These are phyloP conservation scores for Archips crataeganus DNA, from an alignment of 2,888 invertebrate species.

Conservation along the genomic window DNA sequence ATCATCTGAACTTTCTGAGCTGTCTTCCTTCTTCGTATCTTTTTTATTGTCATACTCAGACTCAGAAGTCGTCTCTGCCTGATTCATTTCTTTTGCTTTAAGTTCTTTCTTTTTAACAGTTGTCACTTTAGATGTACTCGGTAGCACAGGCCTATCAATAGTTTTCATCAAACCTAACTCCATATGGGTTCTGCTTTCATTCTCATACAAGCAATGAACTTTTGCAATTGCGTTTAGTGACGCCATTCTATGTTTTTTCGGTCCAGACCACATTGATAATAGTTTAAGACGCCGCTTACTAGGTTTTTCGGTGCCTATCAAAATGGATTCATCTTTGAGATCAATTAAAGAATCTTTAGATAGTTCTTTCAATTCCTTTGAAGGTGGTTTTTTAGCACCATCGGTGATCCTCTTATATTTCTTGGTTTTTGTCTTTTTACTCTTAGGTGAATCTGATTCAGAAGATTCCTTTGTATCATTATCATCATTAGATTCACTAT, in stretches of 20 bases:
- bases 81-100: constrained; percentile 73
- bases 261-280: constrained; percentile 90
- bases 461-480: constrained; percentile 78
- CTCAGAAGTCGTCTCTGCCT: constrained; percentile 79
- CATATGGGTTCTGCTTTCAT: constrained; percentile 92
- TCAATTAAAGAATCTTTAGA: constrained; percentile 79
- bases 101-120: constrained; percentile 76
- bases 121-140: constrained; percentile 82
- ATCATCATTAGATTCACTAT: constrained; percentile 79
- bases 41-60: constrained; percentile 79
- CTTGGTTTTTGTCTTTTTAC: constrained; percentile 72
- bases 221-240: constrained; percentile 95
- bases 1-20: constrained; percentile 84
- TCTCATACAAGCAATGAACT: constrained; percentile 96
- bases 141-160: constrained; percentile 74
- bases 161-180: constrained; percentile 85
- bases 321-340: constrained; percentile 71
- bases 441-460: constrained; percentile 69
- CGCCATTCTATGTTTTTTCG: constrained; percentile 94
- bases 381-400: constrained; percentile 67
- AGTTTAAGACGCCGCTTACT: constrained; percentile 85
- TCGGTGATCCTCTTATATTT: constrained; percentile 78
- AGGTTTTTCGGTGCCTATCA: constrained; percentile 74
- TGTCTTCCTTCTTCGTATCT: constrained; percentile 71
- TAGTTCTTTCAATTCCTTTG: constrained; percentile 78